Evolutionary conservation across 2,888 invertebrate genomes (phyloP), one percentile per base, ranked within the genome.

Genomic region (Spicauda simplicius): DNA sequence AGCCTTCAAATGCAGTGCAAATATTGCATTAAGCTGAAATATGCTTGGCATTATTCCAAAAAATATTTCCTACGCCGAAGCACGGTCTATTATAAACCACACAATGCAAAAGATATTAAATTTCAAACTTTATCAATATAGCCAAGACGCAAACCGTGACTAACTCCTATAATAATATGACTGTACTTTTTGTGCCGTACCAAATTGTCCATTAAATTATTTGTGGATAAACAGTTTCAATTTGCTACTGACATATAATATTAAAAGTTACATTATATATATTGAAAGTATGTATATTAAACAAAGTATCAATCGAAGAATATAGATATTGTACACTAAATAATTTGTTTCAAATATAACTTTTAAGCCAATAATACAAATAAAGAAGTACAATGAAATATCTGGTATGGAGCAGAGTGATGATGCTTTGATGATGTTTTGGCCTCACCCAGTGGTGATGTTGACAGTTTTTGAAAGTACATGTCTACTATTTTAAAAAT

Each of bases 171-270:
- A 33, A 33, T 33, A 37, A 37, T 48, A n/a, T 48, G 48, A 16
- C 16, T 48, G n/a, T 16, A 48, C 16, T 48, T 48, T 48, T 48
- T 48, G n/a, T 48, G 16, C 48, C 48, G 48, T 48, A 48, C 16
- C n/a, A 48, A 48, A 48, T 48, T 48, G 48, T 48, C 48, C 16
- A 48, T 48, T 48, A 48, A 48, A 16, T 16, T 48, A 16, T 45
- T 45, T 45, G 45, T 48, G 48, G 6, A 16, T 48, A 48, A n/a
- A 48, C n/a, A 48, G n/a, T 48, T 48, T 48, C 48, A 48, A 48
- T 48, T 48, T 48, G 48, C 48, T 16, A 7, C 48, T n/a, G 16
- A 48, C 48, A 45, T 45, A 1, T 48, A n/a, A 11, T 16, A 4
- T 48, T 16, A 8, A 3, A 48, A 7, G 11, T 48, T 6, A 6